Conservation (phyloP, 37 sponge, comb jelly and placozoan species). For the Chondrilla cf. caribensis region DNA sequence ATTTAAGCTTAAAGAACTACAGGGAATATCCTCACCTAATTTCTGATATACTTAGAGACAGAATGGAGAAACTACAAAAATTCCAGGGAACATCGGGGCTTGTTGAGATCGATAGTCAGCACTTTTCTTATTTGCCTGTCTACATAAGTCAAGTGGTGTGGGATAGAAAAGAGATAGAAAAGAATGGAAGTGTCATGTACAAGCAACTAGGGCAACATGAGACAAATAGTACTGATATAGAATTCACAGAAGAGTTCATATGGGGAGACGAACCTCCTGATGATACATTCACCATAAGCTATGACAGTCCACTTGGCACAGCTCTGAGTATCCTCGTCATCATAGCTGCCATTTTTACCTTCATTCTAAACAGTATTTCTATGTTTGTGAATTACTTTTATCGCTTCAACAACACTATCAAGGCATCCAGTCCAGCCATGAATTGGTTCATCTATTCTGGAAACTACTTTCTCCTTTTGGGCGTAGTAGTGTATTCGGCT, state of each 20-base stretch:
- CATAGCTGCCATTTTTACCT: neutral
- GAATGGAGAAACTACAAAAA: neutral
- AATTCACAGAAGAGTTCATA: neutral
- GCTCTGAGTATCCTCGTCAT: neutral
- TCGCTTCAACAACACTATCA: neutral
- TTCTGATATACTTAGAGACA: neutral
- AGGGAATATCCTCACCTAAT: neutral
- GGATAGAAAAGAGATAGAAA: no score
- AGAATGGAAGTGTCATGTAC: neutral
- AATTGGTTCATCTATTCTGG: slow-evolving; percentile 10
- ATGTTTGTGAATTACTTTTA: neutral
- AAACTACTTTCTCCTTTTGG: neutral
- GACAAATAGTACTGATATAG: neutral
- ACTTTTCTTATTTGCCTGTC: neutral
- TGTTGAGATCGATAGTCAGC: neutral
- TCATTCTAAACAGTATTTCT: neutral
- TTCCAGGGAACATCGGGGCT: slow-evolving; percentile 8
- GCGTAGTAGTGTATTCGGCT: neutral
- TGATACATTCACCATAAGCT: neutral
- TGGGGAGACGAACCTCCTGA: neutral
- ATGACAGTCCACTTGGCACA: neutral
- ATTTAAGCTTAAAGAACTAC: neutral
- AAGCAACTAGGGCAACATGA: neutral
- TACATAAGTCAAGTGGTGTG: neutral
- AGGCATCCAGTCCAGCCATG: slow-evolving; percentile 11